Evolutionary conservation across 1,140 invertebrate genomes (phyloP).

Genomic region (Trichonephila clavata): DNA sequence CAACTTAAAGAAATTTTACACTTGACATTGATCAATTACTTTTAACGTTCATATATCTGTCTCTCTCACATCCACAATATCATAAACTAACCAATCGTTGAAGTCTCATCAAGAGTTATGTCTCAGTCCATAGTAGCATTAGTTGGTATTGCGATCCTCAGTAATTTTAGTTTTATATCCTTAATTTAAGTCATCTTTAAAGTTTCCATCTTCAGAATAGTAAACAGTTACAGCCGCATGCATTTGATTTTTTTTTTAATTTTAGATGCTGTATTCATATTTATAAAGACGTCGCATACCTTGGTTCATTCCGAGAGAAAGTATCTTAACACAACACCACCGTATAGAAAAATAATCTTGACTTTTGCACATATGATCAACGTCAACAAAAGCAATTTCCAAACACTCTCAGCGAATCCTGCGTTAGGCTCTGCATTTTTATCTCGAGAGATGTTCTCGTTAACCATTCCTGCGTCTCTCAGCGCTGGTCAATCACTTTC

Average conservation of each 20-base stretch:
- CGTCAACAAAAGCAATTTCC: slow-evolving; percentile 6
- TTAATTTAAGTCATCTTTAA: background rate
- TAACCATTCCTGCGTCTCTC: background rate
- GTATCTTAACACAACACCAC: background rate
- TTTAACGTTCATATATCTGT: no score
- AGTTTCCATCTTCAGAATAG: background rate
- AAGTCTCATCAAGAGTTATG: no score
- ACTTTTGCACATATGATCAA: background rate
- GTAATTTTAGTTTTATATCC: no score
- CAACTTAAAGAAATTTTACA: no score
- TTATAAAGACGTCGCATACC: background rate
- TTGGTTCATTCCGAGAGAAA: background rate
- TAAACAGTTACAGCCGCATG: no score
- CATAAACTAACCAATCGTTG: no score
- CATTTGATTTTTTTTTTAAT: no score
- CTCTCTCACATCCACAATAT: no score
- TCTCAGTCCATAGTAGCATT: no score
- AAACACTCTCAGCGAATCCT: background rate
- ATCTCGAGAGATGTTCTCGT: background rate
- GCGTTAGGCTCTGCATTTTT: background rate
- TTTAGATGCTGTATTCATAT: background rate
- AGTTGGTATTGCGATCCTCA: no score
- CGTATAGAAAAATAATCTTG: background rate
- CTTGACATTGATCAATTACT: no score
- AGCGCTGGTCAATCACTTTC: background rate